phyloP scores from a whole-genome alignment of 2,888 invertebrate genomes.

The Plagodis dolabraria region DNA sequence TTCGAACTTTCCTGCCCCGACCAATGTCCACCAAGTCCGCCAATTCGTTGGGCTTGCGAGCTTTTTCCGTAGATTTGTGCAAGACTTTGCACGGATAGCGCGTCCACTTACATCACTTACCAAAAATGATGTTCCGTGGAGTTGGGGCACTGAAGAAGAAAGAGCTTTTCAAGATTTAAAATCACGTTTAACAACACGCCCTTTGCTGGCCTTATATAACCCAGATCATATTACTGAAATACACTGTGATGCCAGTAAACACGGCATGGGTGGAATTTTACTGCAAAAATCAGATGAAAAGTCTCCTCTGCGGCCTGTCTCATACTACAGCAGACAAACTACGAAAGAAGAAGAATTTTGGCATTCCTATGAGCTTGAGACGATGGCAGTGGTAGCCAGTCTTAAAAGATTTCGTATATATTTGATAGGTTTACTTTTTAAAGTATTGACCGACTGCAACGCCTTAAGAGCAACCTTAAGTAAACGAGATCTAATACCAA shows the following conservation, averaged over 20 bases:
- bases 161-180: too few relatives aligned
- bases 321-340: slow-evolving; percentile 40
- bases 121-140: too few relatives aligned
- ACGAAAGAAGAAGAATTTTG: slow-evolving; percentile 33
- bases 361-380: slow-evolving; percentile 11
- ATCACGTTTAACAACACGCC: too few relatives aligned
- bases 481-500: slow-evolving; percentile 35
- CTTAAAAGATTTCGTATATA: slow-evolving; percentile 30
- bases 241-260: slow-evolving; percentile 39
- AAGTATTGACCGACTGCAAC: slow-evolving; percentile 39
- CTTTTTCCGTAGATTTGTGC: slow-evolving; percentile 48
- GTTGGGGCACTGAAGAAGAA: too few relatives aligned
- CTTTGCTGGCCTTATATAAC: too few relatives aligned
- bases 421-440: slow-evolving; percentile 37
- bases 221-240: too few relatives aligned
- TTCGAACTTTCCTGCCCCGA: slow-evolving; percentile 35
- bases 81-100: slow-evolving; percentile 39
- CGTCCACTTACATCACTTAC: slow-evolving; percentile 36
- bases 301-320: slow-evolving; percentile 25
- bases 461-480: slow-evolving; percentile 29
- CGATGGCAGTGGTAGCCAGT: slow-evolving; percentile 8
- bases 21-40: slow-evolving; percentile 39
- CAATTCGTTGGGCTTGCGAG: slow-evolving; percentile 45
- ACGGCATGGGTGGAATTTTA: slow-evolving; percentile 48
- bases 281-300: slow-evolving; percentile 37